Conservation (phyloP, 2,113 vertebrate species). For the Ameiurus melas region DNA sequence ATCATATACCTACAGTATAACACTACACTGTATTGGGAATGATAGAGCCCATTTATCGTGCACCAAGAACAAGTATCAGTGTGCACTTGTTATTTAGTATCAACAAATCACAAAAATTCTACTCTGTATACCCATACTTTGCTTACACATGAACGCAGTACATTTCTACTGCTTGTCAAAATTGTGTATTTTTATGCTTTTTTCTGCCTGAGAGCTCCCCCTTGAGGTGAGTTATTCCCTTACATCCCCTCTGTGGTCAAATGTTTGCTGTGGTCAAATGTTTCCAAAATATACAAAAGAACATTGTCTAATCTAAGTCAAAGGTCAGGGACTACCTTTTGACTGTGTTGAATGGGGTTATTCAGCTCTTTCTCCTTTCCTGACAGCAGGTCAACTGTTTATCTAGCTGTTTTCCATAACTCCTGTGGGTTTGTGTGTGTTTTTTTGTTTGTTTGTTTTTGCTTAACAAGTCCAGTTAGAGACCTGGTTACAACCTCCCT, state of each 20-base stretch:
- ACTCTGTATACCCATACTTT: neutral
- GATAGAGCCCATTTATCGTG: neutral
- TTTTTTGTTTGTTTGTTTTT: too few relatives aligned
- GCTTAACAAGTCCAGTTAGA: neutral
- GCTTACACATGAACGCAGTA: neutral
- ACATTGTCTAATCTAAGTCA: neutral
- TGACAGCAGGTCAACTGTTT: neutral
- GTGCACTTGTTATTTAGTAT: neutral
- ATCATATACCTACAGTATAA: too few relatives aligned
- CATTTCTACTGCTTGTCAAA: too few relatives aligned
- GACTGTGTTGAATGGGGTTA: neutral
- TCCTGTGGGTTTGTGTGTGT: too few relatives aligned
- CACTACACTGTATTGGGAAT: too few relatives aligned
- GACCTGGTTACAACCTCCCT: too few relatives aligned
- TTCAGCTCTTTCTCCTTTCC: neutral
- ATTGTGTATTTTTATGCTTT: neutral
- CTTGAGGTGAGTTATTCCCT: neutral
- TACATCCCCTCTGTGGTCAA: neutral
- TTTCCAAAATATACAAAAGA: neutral
- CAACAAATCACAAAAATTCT: neutral
- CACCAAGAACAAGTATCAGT: neutral
- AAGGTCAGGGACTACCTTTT: neutral
- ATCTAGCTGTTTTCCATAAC: neutral
- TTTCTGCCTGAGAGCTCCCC: neutral
- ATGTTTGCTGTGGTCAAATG: neutral